A percentile compares a stretch with the other conserved stretches of the same genome.
Evolutionary conservation across 1,140 invertebrate genomes (phyloP).

Genomic region (Musca domestica): DNA sequence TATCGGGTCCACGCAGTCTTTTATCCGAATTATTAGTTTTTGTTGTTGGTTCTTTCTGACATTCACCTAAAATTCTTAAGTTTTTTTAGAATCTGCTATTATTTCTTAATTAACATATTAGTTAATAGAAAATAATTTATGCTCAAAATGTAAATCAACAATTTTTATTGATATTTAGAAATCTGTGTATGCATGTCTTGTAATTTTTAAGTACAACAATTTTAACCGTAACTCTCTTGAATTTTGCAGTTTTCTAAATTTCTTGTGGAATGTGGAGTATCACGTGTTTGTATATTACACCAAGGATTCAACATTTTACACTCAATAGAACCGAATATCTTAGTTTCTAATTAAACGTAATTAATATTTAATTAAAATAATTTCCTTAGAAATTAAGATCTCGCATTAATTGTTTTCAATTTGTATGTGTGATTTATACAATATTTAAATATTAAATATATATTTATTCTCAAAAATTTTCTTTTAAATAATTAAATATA

Average conservation of each 20-base stretch:
- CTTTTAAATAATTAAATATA: background rate
- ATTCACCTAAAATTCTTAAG: too few species aligned
- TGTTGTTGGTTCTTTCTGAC: too few species aligned
- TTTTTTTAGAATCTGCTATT: too few species aligned
- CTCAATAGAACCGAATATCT: constrained; percentile 63
- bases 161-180: too few species aligned
- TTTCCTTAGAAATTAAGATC: background rate
- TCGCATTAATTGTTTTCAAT: background rate
- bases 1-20: too few species aligned
- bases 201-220: too few species aligned
- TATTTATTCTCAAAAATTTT: background rate
- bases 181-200: too few species aligned
- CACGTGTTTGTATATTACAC: constrained; percentile 70
- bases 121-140: too few species aligned
- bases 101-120: too few species aligned
- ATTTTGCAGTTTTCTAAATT: constrained; percentile 69
- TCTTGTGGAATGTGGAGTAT: constrained; percentile 65
- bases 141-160: too few species aligned
- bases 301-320: constrained; percentile 68
- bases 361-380: background rate
- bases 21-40: too few species aligned
- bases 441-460: constrained; percentile 13
- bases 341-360: constrained; percentile 51
- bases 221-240: too few species aligned
- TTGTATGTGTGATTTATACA: constrained; percentile 16